A percentile compares a stretch with the other conserved stretches of the same genome.
Conservation (phyloP, 2,888 invertebrate genomes). For the Synanthedon tipuliformis region DNA sequence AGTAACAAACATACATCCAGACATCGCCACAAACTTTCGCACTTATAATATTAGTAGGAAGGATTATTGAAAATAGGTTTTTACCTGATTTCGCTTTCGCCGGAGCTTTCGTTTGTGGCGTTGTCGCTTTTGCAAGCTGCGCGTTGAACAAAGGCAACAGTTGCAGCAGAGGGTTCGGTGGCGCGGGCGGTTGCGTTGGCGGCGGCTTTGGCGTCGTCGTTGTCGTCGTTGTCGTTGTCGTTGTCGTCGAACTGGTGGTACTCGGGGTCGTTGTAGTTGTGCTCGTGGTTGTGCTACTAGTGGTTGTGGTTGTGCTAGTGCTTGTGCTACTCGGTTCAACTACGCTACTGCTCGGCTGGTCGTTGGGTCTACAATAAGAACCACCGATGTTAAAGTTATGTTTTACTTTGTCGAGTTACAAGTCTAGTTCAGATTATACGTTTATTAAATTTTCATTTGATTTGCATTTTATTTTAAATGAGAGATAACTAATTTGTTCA, state of each 20-base stretch:
- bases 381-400: neutral
- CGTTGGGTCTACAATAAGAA: slow-evolving; percentile 7
- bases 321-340: slow-evolving; percentile 15
- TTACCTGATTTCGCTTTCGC: neutral
- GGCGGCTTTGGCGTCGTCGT: slow-evolving; percentile 32
- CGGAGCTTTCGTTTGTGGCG: neutral
- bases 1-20: no score
- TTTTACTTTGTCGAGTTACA: neutral
- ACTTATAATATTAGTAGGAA: no score
- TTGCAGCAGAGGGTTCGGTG: neutral
- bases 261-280: slow-evolving; percentile 49
- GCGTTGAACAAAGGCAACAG: slow-evolving; percentile 1
- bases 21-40: no score
- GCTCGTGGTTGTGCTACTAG: slow-evolving; percentile 38
- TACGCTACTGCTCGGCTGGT: slow-evolving; percentile 7
- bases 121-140: slow-evolving; percentile 4
- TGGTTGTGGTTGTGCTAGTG: slow-evolving; percentile 33
- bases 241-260: slow-evolving; percentile 48
- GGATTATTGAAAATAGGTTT: no score
- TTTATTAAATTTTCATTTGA: no score
- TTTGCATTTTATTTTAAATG: no score
- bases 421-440: neutral
- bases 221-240: slow-evolving; percentile 37
- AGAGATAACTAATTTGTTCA: no score
- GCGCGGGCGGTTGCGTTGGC: slow-evolving; percentile 43